A percentile compares a stretch with the other conserved stretches of the same genome.
phyloP scores from a whole-genome alignment of 2,113 vertebrate genomes.

The Amblyornis subalaris region DNA sequence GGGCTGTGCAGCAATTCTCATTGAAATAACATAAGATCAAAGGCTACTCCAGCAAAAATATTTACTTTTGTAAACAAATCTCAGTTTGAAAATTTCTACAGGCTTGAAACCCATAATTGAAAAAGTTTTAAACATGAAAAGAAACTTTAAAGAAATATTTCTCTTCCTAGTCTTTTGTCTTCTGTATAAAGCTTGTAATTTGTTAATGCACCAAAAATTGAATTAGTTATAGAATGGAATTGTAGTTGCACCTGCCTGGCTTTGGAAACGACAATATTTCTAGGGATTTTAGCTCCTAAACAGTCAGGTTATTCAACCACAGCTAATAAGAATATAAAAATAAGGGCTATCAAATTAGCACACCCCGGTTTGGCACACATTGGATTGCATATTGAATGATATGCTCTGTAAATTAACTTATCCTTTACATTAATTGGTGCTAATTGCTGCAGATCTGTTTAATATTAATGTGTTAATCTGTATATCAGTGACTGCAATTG shows the following conservation, averaged over 20 bases:
- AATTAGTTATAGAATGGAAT: background rate
- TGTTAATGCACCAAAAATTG: background rate
- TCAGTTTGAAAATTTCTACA: background rate
- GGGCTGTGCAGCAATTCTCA: background rate
- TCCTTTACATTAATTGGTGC: conserved; percentile 51
- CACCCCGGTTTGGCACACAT: background rate
- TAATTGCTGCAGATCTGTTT: conserved; percentile 34
- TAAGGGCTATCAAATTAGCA: background rate
- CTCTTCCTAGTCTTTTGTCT: rapidly evolving
- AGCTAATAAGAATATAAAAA: background rate
- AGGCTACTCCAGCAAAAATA: background rate
- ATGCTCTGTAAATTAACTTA: conserved; percentile 41
- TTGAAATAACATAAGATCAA: background rate
- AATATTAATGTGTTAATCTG: conserved; percentile 50
- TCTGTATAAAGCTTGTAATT: background rate
- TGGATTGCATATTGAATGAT: background rate
- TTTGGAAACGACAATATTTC: background rate
- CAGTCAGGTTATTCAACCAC: background rate
- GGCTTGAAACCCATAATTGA: background rate
- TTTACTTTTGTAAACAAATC: background rate
- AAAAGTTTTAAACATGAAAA: background rate
- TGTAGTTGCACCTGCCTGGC: background rate
- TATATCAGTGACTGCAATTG: conserved; percentile 11
- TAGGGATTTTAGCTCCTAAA: background rate
- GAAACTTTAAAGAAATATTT: background rate